A percentile compares a stretch with the other conserved stretches of the same genome.
Conservation (phyloP, 2,888 invertebrate genomes). For the Agriotes lineatus region DNA sequence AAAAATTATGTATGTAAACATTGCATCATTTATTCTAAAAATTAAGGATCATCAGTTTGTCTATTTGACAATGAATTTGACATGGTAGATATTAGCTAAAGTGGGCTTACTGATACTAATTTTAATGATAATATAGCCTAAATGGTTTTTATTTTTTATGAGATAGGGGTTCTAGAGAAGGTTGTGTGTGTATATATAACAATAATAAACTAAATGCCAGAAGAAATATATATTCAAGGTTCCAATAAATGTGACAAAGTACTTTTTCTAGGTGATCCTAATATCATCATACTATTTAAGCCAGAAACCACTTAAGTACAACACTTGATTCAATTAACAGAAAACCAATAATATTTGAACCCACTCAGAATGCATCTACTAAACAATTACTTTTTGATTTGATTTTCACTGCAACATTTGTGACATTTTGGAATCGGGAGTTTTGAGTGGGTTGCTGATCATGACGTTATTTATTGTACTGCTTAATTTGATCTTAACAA, state of each 20-base stretch:
- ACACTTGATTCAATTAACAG: neutral
- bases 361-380: neutral
- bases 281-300: neutral
- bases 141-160: neutral
- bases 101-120: neutral
- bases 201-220: neutral
- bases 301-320: too few species aligned
- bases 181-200: neutral
- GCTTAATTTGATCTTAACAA: neutral
- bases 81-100: neutral
- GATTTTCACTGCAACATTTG: neutral
- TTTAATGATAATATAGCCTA: neutral
- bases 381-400: neutral
- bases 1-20: neutral
- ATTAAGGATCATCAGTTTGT: neutral
- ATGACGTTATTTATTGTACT: neutral
- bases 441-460: neutral
- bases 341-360: neutral
- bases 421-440: neutral
- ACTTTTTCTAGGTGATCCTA: neutral
- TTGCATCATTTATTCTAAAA: neutral
- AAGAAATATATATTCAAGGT: neutral
- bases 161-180: neutral
- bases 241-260: neutral
- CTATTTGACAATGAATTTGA: neutral